Base-by-base conservation (phyloP, 37 sponge, comb jelly and placozoan genomes). In the Diacarnus erythraeanus region DNA sequence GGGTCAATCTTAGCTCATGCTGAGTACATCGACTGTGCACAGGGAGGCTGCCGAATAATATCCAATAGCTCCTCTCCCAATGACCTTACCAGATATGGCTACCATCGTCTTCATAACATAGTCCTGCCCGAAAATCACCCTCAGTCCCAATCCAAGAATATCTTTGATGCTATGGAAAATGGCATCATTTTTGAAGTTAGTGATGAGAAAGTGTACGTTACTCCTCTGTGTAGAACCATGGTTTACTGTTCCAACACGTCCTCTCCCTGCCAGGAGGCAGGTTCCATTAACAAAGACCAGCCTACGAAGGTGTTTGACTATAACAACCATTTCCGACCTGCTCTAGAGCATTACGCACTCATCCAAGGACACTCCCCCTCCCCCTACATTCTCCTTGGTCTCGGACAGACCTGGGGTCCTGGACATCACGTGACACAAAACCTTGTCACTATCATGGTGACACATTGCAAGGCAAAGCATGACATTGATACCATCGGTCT, bases 351-450 rank as follows among this genome's bases (percentile, higher is more conserved):
- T 30, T 76, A 79, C 38, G 69, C 68, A 34, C 64, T 67, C 29
- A 38, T 39, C 39, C 71, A 75, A 23, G 80, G 75, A 27, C 65
- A 68, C 4, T 38, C 63, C 10, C 96, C 96, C 20, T 79, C 65
- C 33, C 85, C 96, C 0, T 59, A 74, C 51, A 71, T 89, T 31
- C 58, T 86, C 30, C 65, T 95, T 59, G 79, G 86, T 20, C 78
- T 95, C 9, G 92, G 96, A 25, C 90, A 95, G 64, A 73, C 77
- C 8, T 95, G 96, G 96, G 91, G 89, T 35, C 89, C 76, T 38
- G 73, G 72, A 27, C 74, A 80, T 31, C 92, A 86, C 47, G 73
- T 88, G 38, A 72, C 82, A 20, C 83, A 89, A 51, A 91, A 75
- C 33, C 78, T 80, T 12, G 41, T 95, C 58, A 77, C 72, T 30